Evolutionary conservation across 2,113 vertebrate genomes (phyloP).

Genomic region (Dermatemys mawii): DNA sequence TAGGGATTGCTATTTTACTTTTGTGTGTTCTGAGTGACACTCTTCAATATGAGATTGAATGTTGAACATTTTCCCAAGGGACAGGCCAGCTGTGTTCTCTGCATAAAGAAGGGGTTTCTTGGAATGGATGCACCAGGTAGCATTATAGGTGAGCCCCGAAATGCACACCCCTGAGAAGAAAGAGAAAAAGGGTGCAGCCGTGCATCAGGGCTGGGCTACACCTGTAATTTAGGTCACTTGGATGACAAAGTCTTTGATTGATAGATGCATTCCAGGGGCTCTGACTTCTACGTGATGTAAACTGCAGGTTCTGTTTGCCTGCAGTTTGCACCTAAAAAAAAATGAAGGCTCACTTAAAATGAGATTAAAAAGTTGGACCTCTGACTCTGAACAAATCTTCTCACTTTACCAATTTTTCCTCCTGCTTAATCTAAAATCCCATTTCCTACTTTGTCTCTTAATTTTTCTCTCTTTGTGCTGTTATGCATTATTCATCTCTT

Average conservation of each 20-base stretch:
- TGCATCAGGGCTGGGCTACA: too few species aligned
- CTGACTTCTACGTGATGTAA: neutral
- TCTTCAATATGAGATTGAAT: too few species aligned
- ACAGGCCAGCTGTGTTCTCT: too few species aligned
- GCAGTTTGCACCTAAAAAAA: neutral
- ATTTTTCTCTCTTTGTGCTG: neutral
- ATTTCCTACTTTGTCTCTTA: neutral
- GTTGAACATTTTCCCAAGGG: too few species aligned
- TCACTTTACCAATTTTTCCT: neutral
- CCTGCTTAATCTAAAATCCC: neutral
- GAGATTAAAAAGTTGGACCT: neutral
- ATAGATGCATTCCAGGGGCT: neutral
- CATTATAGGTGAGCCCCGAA: too few species aligned
- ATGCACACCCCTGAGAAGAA: too few species aligned
- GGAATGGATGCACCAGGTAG: too few species aligned
- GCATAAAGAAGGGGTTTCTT: too few species aligned
- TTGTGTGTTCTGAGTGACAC: too few species aligned
- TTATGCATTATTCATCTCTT: conserved; percentile 21
- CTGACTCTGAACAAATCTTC: neutral
- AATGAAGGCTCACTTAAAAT: neutral
- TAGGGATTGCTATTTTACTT: too few species aligned
- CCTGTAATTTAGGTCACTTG: neutral
- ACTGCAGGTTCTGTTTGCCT: neutral
- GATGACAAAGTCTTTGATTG: neutral
- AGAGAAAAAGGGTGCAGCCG: too few species aligned